These are phyloP conservation scores for Calcarius lapponicus DNA, from an alignment of 2,797 vertebrate species.

Conservation along the genomic window DNA sequence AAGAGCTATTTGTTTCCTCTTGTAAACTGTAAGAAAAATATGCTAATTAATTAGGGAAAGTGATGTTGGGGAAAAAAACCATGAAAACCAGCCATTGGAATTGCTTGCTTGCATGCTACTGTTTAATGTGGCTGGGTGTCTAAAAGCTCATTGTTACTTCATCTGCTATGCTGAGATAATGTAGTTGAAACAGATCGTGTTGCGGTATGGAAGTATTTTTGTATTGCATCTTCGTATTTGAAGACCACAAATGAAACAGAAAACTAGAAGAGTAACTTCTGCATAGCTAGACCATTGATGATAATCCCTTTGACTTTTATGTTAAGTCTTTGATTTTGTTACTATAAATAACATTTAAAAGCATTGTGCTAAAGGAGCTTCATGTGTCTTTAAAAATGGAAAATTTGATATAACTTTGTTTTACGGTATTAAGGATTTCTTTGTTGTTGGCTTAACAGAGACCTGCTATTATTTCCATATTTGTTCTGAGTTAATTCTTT, in stretches of 20 bases:
- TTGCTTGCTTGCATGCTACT: slow-evolving; percentile 41
- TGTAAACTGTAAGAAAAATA: slow-evolving; percentile 1
- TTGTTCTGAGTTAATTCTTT: slow-evolving; percentile 74
- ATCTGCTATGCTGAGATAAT: slow-evolving; percentile 67
- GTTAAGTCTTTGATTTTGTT: slow-evolving; percentile 67
- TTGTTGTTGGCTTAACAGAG: slow-evolving; percentile 77
- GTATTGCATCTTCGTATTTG: slow-evolving; percentile 63
- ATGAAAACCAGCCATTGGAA: slow-evolving; percentile 14
- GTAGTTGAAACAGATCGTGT: slow-evolving; percentile 61
- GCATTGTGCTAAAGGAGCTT: slow-evolving; percentile 62
- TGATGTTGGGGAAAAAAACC: background rate
- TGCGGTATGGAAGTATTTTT: slow-evolving; percentile 59
- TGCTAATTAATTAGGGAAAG: slow-evolving; percentile 5
- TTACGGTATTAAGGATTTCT: slow-evolving; percentile 74
- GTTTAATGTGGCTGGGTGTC: slow-evolving; percentile 61
- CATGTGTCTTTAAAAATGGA: slow-evolving; percentile 65
- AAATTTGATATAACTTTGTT: slow-evolving; percentile 75
- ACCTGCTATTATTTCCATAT: slow-evolving; percentile 75
- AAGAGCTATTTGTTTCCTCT: background rate
- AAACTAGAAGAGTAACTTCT: slow-evolving; percentile 69
- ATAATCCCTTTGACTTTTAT: slow-evolving; percentile 79
- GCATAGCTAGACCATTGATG: slow-evolving; percentile 64
- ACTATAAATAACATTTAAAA: slow-evolving; percentile 76
- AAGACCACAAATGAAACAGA: slow-evolving; percentile 67
- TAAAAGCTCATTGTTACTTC: slow-evolving; percentile 64